These are phyloP conservation scores for Galagoides demidoff DNA, from an alignment of 2,797 vertebrate genomes.

Conservation along the genomic window DNA sequence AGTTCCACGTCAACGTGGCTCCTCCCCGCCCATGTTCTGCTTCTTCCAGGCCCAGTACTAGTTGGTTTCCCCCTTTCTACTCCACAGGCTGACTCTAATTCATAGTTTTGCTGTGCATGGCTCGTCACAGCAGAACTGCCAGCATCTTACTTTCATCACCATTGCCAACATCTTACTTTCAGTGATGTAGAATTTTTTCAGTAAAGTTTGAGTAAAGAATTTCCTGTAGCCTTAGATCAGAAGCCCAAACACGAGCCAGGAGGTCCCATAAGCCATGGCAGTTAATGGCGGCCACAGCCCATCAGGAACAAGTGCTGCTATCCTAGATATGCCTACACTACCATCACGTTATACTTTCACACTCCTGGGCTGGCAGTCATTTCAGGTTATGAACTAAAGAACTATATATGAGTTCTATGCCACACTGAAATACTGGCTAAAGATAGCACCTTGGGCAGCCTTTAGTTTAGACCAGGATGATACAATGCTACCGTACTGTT, in stretches of 20 bases:
- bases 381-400: constrained; percentile 71
- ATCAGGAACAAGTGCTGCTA: background rate
- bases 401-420: constrained; percentile 61
- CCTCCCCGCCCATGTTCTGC: no score
- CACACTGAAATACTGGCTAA: constrained; percentile 58
- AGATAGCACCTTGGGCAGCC: constrained; percentile 23
- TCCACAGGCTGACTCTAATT: background rate
- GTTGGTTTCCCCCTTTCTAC: background rate
- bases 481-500: background rate
- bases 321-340: background rate
- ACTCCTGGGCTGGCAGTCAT: constrained; percentile 44
- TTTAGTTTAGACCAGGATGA: constrained; percentile 63
- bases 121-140: fast-evolving
- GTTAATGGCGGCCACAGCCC: background rate
- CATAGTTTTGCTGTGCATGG: background rate
- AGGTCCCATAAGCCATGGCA: background rate
- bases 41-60: no score
- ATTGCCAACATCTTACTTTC: background rate
- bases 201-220: background rate
- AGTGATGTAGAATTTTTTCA: background rate
- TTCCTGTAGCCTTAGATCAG: background rate
- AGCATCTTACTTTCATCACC: no score
- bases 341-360: background rate
- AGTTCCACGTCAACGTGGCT: fast-evolving
- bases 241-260: background rate